Base-by-base conservation (phyloP, 2,113 vertebrate species). In the Dicaeum eximium region DNA sequence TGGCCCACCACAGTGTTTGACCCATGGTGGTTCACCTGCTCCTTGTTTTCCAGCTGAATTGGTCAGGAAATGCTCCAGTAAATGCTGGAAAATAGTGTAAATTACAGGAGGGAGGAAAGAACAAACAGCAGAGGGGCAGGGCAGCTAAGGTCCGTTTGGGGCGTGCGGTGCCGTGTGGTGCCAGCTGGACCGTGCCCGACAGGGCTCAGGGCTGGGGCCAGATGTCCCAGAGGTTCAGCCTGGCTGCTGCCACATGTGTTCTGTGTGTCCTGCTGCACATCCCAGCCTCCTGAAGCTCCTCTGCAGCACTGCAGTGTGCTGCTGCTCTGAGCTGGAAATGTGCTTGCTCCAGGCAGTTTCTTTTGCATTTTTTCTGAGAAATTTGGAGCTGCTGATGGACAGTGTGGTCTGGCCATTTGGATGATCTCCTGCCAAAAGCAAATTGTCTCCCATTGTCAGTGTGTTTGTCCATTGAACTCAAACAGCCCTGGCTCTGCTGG, bases 101-200 rank as follows among this genome's bases (percentile, higher is more conserved):
- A 27, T 42, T 48, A 33, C 18, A 15, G 47, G 16, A 21, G 3
- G 40, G 44, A 60, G 30, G 24, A 35, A 24, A 8, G 38, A 51
- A 8, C 21, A 21, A 23, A 3, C 31, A 30, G 28, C 35, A 56
- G 15, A 71, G 44, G 5, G 8, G 33, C 61, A 24, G 82, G 2
- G 0, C 20, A 5, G 42, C 23, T 61, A 42, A 10, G 7, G 5
- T 44, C 3, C 0, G 1, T 31, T 4, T 13, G 54, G 24, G 80
- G 50, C 2, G 7, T 4, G 35, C 3, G 0, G 0, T 16, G 60
- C 12, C 1, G 0, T 2, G 1, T 9, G 48, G 24, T 28, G 3
- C 81, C 10, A 6, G 27, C 3, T 0, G 0, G 71, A 3, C 33
- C 0, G 0, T 6, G 3, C 30, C 18, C 0, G 1, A 1, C 3